Conservation (phyloP, 2,888 invertebrate species). For the Tuta absoluta region DNA sequence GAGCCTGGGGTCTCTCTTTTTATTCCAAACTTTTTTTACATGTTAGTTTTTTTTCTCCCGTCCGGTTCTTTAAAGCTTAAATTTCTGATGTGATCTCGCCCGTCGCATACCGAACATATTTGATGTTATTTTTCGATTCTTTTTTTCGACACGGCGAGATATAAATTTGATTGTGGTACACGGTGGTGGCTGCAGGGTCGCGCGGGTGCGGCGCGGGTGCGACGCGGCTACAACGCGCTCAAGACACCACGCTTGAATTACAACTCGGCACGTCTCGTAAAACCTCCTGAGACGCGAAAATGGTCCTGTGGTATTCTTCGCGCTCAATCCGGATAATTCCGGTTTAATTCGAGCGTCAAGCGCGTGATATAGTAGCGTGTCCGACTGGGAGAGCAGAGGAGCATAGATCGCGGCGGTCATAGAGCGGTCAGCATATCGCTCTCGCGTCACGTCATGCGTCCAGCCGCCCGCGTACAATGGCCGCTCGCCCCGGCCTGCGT, state of each 20-base stretch:
- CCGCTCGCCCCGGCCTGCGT: slow-evolving; percentile 65
- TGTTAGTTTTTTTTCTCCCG: slow-evolving; percentile 55
- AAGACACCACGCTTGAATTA: slow-evolving; percentile 58
- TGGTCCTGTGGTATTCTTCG: slow-evolving; percentile 28
- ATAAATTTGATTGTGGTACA: slow-evolving; percentile 64
- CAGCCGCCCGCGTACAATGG: slow-evolving; percentile 61
- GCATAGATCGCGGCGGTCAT: slow-evolving; percentile 41
- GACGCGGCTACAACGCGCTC: slow-evolving; percentile 45
- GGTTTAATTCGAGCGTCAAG: slow-evolving; percentile 23
- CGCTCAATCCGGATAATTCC: slow-evolving; percentile 24
- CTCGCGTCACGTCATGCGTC: slow-evolving; percentile 59
- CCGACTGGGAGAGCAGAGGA: slow-evolving; percentile 36
- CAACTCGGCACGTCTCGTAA: slow-evolving; percentile 40
- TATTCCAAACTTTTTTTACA: slow-evolving; percentile 39
- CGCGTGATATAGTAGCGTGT: slow-evolving; percentile 33
- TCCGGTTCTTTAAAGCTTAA: slow-evolving; percentile 72
- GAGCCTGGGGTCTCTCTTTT: slow-evolving; percentile 59
- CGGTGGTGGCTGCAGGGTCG: slow-evolving; percentile 37
- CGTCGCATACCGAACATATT: slow-evolving; percentile 78
- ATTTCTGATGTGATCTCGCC: slow-evolving; percentile 76
- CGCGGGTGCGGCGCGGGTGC: slow-evolving; percentile 50
- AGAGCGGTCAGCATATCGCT: slow-evolving; percentile 37
- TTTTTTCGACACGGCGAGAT: slow-evolving; percentile 57
- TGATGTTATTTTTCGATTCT: slow-evolving; percentile 63
- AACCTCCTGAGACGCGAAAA: slow-evolving; percentile 29